A percentile compares a stretch with the other conserved stretches of the same genome.
Evolutionary conservation across 2,888 invertebrate genomes (phyloP).

Genomic region (Tipula helvola): DNA sequence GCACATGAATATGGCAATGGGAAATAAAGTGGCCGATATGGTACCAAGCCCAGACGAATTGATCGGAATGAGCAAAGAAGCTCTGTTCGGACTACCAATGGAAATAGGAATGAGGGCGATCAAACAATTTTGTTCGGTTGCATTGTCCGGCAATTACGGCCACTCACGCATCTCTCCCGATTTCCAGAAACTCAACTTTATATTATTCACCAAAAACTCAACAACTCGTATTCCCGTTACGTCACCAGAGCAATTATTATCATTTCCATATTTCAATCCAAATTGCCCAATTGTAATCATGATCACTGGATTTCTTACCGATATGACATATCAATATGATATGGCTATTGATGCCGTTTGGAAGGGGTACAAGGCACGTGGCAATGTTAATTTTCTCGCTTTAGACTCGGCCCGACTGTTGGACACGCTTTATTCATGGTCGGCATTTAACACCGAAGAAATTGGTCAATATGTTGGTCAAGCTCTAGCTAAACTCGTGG

Average conservation of each 20-base stretch:
- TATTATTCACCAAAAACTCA: conserved; percentile 25
- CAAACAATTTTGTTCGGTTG: conserved; percentile 22
- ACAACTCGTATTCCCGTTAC: conserved; percentile 25
- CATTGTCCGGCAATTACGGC: conserved; percentile 21
- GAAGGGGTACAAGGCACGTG: conserved; percentile 23
- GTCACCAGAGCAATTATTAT: conserved; percentile 27
- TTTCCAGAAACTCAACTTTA: conserved; percentile 26
- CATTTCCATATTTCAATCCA: conserved; percentile 25
- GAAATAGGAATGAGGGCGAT: conserved; percentile 11
- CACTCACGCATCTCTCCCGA: conserved; percentile 26
- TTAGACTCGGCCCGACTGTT: conserved; percentile 29
- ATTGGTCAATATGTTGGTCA: conserved; percentile 27
- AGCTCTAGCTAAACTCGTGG: conserved; percentile 25
- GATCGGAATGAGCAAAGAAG: conserved; percentile 14
- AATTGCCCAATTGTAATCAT: conserved; percentile 28
- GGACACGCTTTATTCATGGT: conserved; percentile 32
- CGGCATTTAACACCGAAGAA: conserved; percentile 31
- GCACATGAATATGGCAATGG: background rate
- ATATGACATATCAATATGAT: conserved; percentile 24
- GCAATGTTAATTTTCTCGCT: conserved; percentile 18
- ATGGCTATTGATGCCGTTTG: conserved; percentile 23
- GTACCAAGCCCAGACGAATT: conserved; percentile 14
- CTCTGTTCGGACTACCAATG: conserved; percentile 14
- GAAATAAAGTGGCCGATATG: background rate
- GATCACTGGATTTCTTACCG: conserved; percentile 33